These are phyloP conservation scores for Diadophis punctatus DNA, from an alignment of 2,113 vertebrate species.

Conservation along the genomic window DNA sequence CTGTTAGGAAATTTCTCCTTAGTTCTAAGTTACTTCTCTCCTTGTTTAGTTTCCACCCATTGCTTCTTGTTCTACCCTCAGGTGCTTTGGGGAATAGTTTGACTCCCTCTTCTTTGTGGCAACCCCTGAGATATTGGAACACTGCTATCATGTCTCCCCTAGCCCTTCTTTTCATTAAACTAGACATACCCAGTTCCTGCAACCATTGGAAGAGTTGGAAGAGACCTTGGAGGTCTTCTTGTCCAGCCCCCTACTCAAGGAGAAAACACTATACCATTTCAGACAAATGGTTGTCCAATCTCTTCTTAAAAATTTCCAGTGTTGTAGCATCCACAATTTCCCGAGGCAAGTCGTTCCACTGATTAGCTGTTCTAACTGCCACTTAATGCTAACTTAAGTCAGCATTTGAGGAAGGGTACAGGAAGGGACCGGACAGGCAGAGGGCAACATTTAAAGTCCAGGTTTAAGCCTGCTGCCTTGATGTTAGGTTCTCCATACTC, in stretches of 20 bases:
- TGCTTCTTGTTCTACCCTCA: too few species aligned
- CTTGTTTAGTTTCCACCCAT: too few species aligned
- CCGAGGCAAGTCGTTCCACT: background rate
- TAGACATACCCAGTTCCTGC: too few species aligned
- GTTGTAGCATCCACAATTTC: background rate
- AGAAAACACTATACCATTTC: background rate
- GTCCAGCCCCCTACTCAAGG: background rate
- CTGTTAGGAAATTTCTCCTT: too few species aligned
- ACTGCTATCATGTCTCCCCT: too few species aligned
- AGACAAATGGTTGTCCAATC: background rate
- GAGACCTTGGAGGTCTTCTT: background rate
- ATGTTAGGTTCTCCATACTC: background rate
- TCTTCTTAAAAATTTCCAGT: background rate
- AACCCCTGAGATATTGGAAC: too few species aligned
- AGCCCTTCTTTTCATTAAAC: too few species aligned
- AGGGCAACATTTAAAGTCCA: background rate
- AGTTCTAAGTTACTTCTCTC: too few species aligned
- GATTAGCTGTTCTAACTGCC: background rate
- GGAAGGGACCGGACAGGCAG: too few species aligned
- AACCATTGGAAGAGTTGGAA: too few species aligned
- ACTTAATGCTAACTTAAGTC: background rate
- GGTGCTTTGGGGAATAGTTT: too few species aligned
- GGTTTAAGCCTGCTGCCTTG: background rate
- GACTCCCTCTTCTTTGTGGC: too few species aligned
- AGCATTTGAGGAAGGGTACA: background rate